phyloP scores from a whole-genome alignment of 2,113 vertebrate genomes.

The Chascanopsetta lugubris region DNA sequence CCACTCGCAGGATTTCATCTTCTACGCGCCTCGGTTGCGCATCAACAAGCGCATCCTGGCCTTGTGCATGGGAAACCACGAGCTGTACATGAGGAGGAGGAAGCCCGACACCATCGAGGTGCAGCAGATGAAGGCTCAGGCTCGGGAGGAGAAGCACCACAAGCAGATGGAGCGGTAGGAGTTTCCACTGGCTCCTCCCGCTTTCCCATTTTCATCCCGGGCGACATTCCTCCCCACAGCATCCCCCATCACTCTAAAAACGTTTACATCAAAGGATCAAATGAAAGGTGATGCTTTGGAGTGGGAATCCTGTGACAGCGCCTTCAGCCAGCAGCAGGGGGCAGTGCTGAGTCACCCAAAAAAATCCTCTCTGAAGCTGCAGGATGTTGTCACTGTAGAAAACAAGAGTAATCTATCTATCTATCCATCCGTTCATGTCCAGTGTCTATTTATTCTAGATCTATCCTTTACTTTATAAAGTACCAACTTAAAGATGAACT shows the following conservation, averaged over 20 bases:
- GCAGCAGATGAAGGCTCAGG: conserved; percentile 98
- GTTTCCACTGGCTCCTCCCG: not conserved
- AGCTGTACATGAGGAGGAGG: conserved; percentile 97
- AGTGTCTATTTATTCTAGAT: too few relatives aligned
- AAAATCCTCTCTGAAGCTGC: not conserved
- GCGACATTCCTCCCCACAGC: too few relatives aligned
- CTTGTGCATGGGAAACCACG: conserved; percentile 98
- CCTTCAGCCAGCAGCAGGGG: conserved; percentile 16
- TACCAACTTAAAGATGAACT: too few relatives aligned
- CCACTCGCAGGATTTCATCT: conserved; percentile 98
- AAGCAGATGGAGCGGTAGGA: conserved; percentile 95
- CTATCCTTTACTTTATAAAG: too few relatives aligned
- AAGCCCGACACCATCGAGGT: conserved; percentile 99
- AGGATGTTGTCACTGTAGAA: not conserved
- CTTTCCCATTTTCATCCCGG: too few relatives aligned
- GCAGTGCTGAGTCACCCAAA: conserved; percentile 14
- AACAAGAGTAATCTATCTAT: too few relatives aligned
- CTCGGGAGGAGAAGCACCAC: conserved; percentile 96
- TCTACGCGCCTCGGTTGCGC: conserved; percentile 94
- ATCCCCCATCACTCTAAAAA: too few relatives aligned
- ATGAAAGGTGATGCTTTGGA: not conserved
- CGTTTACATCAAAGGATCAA: not conserved
- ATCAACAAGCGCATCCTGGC: conserved; percentile 99
- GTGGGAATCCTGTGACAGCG: not conserved
- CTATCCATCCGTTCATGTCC: too few relatives aligned